Evolutionary conservation across 2,888 invertebrate genomes (phyloP), one percentile per base, ranked within the genome.

Genomic region (Gisinianus flammeolus): DNA sequence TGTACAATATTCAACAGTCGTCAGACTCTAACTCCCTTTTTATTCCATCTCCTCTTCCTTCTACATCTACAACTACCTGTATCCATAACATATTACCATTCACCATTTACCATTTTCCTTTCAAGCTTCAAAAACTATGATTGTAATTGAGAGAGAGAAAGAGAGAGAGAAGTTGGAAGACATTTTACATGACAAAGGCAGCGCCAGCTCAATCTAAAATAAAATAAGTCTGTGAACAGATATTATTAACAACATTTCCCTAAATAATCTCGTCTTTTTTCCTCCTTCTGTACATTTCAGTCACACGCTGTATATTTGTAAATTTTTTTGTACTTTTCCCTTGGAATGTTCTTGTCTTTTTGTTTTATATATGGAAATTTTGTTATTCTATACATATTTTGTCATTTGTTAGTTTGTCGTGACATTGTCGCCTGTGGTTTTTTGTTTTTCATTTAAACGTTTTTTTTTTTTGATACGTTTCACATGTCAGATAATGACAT

Each of bases 391-490:
- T 44, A 44, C 8, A 44, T 44, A 35, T n/a, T n/a, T n/a, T n/a
- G n/a, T n/a, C n/a, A n/a, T 44, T 12, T 44, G 44, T 8, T 12
- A 44, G 44, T 44, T 4, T 44, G 44, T 2, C 12, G 44, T 62
- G 62, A 28, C 62, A 12, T 28, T 62, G 62, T 62, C 26, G 62
- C 62, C 62, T 28, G 62, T 62, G 62, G 26, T 62, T 62, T 54
- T n/a, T n/a, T 58, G 22, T 58, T 24, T 58, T 22, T 44, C 44
- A 44, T 44, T 44, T 44, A 12, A 44, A 19, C 19, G 44, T 44
- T 44, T 44, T 19, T 44, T 44, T 44, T 16, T 6, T 2, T 44
- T 16, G 2, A 44, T 44, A 19, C 6, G 44, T 44, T 35, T 8
- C 12, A 35, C 1, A 19, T 12, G 44, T 19, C 16, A 19, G 19